Evolutionary conservation across 2,113 vertebrate species (phyloP).

Genomic region (Dicerorhinus sumatrensis): DNA sequence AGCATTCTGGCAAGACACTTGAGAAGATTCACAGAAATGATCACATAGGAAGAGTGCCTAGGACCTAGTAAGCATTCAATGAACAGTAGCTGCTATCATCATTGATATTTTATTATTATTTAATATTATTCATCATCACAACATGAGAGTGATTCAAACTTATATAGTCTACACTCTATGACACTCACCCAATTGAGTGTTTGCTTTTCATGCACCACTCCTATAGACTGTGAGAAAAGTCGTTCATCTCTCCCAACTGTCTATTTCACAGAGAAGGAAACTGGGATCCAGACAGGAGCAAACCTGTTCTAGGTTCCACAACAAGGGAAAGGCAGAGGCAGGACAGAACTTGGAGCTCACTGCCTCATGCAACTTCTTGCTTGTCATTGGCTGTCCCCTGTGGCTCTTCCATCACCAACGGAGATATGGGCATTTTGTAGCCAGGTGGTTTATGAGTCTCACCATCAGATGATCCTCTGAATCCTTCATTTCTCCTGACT

Average conservation of each 20-base stretch:
- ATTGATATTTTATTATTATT: not conserved
- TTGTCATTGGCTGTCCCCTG: not conserved
- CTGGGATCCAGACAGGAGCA: rapidly evolving
- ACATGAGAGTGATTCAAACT: not conserved
- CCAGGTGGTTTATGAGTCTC: not conserved
- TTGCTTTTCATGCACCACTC: not conserved
- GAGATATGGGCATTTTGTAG: not conserved
- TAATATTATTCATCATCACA: not conserved
- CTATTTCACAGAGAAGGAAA: not conserved
- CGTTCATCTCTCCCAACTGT: not conserved
- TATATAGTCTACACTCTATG: not conserved
- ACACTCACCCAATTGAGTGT: not conserved
- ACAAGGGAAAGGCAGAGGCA: not conserved
- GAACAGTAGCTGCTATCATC: not conserved
- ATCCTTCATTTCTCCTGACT: not conserved
- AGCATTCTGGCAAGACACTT: not conserved
- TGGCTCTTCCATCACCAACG: not conserved
- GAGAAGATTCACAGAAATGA: not conserved
- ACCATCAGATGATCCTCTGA: not conserved
- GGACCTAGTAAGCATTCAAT: not conserved
- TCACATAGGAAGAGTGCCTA: not conserved
- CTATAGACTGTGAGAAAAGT: not conserved
- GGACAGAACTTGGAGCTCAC: not conserved
- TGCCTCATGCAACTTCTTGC: not conserved
- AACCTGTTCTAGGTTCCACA: not conserved